phyloP scores from a whole-genome alignment of 2,113 vertebrate genomes.

The Ovis canadensis region DNA sequence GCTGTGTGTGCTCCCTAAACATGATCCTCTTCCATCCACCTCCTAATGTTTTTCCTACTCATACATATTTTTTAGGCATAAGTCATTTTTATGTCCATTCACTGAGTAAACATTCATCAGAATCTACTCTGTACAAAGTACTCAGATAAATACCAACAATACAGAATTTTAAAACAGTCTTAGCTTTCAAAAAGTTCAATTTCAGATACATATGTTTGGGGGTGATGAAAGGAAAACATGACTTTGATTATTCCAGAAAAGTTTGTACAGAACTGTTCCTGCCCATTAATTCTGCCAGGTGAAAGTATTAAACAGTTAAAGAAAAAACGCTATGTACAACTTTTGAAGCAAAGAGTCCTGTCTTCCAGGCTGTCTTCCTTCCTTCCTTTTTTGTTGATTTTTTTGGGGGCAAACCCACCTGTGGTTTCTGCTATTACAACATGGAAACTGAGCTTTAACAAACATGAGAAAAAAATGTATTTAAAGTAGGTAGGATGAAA shows the following conservation, averaged over 20 bases:
- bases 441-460: neutral
- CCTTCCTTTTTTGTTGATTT: neutral
- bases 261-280: constrained; percentile 1
- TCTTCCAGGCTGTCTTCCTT: neutral
- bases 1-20: neutral
- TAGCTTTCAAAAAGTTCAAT: neutral
- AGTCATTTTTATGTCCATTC: neutral
- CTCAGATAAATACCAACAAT: neutral
- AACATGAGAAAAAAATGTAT: neutral
- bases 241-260: constrained; percentile 25
- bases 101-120: neutral
- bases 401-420: neutral
- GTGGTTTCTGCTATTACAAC: neutral
- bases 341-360: neutral
- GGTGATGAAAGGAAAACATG: neutral
- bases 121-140: neutral
- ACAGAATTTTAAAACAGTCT: neutral
- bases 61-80: neutral
- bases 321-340: neutral
- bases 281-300: neutral
- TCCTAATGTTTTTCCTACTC: neutral
- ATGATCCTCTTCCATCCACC: too few species aligned
- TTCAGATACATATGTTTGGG: neutral
- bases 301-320: neutral
- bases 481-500: neutral